Evolutionary conservation across 2,888 invertebrate species (phyloP), one percentile per base, ranked within the genome.

Genomic region (Sympetrum striolatum): DNA sequence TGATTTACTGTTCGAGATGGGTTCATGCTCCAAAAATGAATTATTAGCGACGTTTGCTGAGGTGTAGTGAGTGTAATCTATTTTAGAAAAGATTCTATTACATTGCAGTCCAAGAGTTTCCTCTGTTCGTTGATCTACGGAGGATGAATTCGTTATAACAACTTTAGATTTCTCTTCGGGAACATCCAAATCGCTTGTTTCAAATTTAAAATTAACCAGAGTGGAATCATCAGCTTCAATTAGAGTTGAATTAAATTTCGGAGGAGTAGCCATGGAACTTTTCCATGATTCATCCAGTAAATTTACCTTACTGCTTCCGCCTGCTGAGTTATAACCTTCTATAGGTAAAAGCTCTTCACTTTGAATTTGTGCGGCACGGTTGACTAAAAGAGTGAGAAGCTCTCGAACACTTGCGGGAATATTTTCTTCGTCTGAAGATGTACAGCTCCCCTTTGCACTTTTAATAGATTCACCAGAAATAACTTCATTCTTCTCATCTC

Each of bases 251-350:
- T 22, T 35, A 86, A 39, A n/a, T 60, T 86, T 86, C 86, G 60
- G 37, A 37, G 90, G 90, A 6, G 90, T 90, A 25, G 90, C 90
- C 80, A 90, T 80, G 4, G 90, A 90, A 14, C 90, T 90, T n/a
- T 53, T 53, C 90, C 90, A 90, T 37, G 90, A 90, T 81, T 80
- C 60, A 81, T 90, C 81, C 12, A 18, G 53, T 18, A 18, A n/a
- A 18, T 37, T 2, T 18, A 25, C 31, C 37, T 90, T 60, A 31
- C 58, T 31, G 2, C 6, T 60, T 14, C 58, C 86, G 3, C 8
- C 25, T 60, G 37, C 10, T 12, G 6, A 58, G 15, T n/a, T 22
- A 37, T 3, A 10, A 39, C 64, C 39, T 37, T 37, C 86, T 35
- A 18, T 37, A 60, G 1, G 22, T 22, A 31, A 86, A 8, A 37